Base-by-base conservation (phyloP, 2,888 invertebrate genomes). In the Cephalotes varians region DNA sequence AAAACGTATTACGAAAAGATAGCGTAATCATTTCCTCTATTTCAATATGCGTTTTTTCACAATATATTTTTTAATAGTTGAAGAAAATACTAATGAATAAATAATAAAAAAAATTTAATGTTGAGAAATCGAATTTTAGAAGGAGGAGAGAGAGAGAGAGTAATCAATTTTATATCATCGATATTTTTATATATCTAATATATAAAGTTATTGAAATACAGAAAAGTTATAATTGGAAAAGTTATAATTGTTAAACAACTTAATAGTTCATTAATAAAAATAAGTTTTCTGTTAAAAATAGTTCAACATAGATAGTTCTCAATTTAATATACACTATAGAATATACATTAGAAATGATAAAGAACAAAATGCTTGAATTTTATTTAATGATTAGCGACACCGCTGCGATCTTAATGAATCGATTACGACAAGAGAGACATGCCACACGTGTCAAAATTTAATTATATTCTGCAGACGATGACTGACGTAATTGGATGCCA, bases 401-500 rank as follows among this genome's bases (percentile, higher is more conserved):
- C 15, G 15, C 34, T 18, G 37, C n/a, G 25, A 51, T 69, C 10
- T 56, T 40, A 44, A 25, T 56, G 56, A 71, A 47, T 44, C 56
- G 56, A 79, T 72, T 44, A 44, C 34, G 21, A 51, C 72, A 47
- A 54, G 51, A 54, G 40, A 76, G n/a, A 79, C 44, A 72, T 71
- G 72, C 44, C 56, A 44, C 56, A 79, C 77, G 77, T 67, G 51
- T 71, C 77, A 71, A 71, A 79, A 71, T 44, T 56, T 71, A 79
- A 79, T 79, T 79, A 56, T 34, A 79, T 79, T 56, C 31, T 44
- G 44, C 56, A 79, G 44, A 79, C 71, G 77, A 79, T 79, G 77
- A 79, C 77, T 79, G 72, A 79, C 77, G 72, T 79, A 79, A 79
- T 79, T 79, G 73, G 56, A 79, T 54, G 25, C 77, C 44, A 9